A percentile compares a stretch with the other conserved stretches of the same genome.
Evolutionary conservation across 1,140 invertebrate genomes (phyloP).

Genomic region (Acyrthosiphon pisum): DNA sequence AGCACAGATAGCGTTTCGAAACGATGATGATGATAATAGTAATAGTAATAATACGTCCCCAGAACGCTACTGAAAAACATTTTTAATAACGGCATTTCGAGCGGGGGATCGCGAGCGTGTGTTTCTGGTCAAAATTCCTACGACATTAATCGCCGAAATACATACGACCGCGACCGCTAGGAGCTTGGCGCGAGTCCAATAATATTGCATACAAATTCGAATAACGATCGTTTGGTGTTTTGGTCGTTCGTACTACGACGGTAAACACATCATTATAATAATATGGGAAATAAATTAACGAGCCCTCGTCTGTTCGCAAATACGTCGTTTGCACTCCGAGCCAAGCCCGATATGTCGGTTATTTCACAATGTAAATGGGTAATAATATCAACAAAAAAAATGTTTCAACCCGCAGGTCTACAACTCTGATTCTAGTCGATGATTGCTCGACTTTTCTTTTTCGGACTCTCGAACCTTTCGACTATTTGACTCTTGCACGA

Average conservation of each 20-base stretch:
- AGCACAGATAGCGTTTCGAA: not conserved
- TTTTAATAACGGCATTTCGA: not conserved
- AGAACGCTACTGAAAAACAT: not conserved
- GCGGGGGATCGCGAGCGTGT: not conserved
- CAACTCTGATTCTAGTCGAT: not conserved
- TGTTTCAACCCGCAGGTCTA: not conserved
- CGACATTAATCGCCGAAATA: not conserved
- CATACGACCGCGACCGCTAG: not conserved
- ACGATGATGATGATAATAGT: not conserved
- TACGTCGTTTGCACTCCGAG: not conserved
- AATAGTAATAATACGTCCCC: too few species aligned
- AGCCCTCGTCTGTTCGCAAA: not conserved
- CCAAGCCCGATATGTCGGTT: too few species aligned
- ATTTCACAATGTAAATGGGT: too few species aligned
- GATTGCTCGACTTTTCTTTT: not conserved
- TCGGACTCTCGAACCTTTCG: too few species aligned
- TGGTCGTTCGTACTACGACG: not conserved
- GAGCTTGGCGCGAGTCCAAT: not conserved
- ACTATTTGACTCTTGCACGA: too few species aligned
- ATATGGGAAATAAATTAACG: not conserved
- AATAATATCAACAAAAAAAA: too few species aligned
- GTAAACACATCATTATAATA: not conserved
- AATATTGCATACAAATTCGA: not conserved
- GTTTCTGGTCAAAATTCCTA: not conserved
- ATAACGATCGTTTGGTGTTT: too few species aligned